Evolutionary conservation across 2,797 vertebrate species (phyloP), one percentile per base, ranked within the genome.

Genomic region (Limnodromus scolopaceus): DNA sequence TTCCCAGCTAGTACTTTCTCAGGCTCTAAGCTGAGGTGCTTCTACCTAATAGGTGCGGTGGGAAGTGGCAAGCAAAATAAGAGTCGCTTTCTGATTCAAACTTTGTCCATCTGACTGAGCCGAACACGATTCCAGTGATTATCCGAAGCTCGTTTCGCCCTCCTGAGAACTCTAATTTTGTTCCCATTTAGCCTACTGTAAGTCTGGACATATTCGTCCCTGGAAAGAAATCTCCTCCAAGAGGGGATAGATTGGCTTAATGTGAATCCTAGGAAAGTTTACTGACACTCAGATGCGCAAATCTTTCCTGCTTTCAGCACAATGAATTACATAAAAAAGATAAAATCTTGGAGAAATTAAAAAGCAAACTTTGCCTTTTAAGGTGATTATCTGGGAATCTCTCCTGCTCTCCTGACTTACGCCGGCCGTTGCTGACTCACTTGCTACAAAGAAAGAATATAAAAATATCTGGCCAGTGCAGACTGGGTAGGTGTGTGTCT

Each of bases 1-100:
- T 9, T 49, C 11, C 53, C 81, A 24, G 0, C 4, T 3, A 9
- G 2, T 2, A 0, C 14, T 43, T 58, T 19, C 32, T 6, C 3
- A 19, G 60, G 16, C 43, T 61, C 43, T 12, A 11, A 8, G 2
- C 13, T 7, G 41, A 32, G 58, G 5, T 32, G 30, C 3, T n/a
- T 39, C 34, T 39, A 2, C 46, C 22, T 8, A 4, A 34, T 0
- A n/a, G 61, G 23, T 19, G 61, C 9, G 39, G 16, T 38, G 60
- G 45, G 60, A 68, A 57, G 14, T 0, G 18, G 30, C 10, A 25
- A 71, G 70, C 9, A n/a, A 28, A 65, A 60, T 51, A 39, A 17
- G 92, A 83, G 36, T 20, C 0, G 0, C 19, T 39, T 91, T 72
- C 63, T 39, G 38, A 3, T 32, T 9, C 46, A 51, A 94, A 58